Percentiles rank a stretch among this genome's conserved stretches.
These are phyloP conservation scores for Chaetodon trifasciatus DNA, from an alignment of 2,797 vertebrate genomes.

Conservation along the genomic window DNA sequence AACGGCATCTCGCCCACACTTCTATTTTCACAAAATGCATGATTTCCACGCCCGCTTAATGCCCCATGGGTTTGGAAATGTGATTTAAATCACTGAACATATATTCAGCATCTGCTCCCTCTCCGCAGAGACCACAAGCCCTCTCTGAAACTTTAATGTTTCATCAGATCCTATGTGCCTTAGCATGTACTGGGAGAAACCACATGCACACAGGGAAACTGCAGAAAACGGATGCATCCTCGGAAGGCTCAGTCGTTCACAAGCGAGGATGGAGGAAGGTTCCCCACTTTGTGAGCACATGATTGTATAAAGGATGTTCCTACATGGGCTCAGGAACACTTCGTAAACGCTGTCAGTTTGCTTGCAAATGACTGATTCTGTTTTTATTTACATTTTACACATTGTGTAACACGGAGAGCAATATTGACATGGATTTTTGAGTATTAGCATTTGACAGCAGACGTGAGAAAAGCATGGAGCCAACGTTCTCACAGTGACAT, in stretches of 20 bases:
- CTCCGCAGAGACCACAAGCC: slow-evolving; percentile 61
- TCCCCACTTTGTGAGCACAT: too few relatives aligned
- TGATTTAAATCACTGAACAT: slow-evolving; percentile 59
- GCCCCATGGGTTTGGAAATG: slow-evolving; percentile 57
- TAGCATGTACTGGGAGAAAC: slow-evolving; percentile 48
- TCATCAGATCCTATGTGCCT: slow-evolving; percentile 59
- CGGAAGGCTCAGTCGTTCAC: too few relatives aligned
- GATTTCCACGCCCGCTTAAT: slow-evolving; percentile 35
- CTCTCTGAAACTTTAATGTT: slow-evolving; percentile 72
- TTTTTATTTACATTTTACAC: too few relatives aligned
- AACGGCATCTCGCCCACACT: slow-evolving; percentile 14
- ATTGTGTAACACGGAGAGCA: not conserved
- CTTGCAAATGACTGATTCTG: too few relatives aligned
- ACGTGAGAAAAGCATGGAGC: slow-evolving; percentile 53
- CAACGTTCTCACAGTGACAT: slow-evolving; percentile 66
- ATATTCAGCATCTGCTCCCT: slow-evolving; percentile 69
- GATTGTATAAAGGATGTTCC: too few relatives aligned
- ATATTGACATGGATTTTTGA: slow-evolving; percentile 55
- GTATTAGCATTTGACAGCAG: slow-evolving; percentile 73
- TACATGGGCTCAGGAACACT: too few relatives aligned
- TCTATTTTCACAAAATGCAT: slow-evolving; percentile 44
- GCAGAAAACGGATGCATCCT: slow-evolving; percentile 1
- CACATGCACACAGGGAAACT: slow-evolving; percentile 23
- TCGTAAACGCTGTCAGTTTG: slow-evolving; percentile 24
- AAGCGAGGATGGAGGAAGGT: too few relatives aligned